Percentiles rank a stretch among this genome's conserved stretches.
These are phyloP conservation scores for Hippasteria phrygiana DNA, from an alignment of 53 echinoderm and acorn worm genomes.

Conservation along the genomic window DNA sequence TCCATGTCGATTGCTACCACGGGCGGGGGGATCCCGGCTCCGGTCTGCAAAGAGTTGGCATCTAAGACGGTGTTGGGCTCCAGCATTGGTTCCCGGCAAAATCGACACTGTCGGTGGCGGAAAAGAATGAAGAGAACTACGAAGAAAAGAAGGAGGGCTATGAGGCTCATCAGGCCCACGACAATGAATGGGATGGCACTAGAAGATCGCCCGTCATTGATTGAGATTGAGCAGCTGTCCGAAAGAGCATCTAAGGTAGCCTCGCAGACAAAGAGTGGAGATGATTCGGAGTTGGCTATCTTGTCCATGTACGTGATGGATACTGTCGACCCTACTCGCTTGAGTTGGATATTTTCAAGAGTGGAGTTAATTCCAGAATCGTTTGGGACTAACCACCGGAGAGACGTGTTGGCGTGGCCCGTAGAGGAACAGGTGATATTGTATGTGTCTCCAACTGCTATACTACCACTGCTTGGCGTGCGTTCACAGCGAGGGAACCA, in stretches of 20 bases:
- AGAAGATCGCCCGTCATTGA: not conserved
- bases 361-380: not conserved
- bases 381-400: not conserved
- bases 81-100: constrained; percentile 63
- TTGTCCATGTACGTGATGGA: not conserved
- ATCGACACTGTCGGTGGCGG: constrained; percentile 81
- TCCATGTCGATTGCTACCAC: constrained; percentile 38
- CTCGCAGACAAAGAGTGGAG: not conserved
- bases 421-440: constrained; percentile 12
- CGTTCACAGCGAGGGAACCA: constrained; percentile 7
- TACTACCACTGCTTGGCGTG: not conserved
- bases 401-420: constrained; percentile 31
- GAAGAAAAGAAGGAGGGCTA: constrained; percentile 82
- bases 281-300: not conserved
- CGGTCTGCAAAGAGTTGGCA: constrained; percentile 21
- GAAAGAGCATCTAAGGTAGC: not conserved
- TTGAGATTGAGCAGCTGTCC: not conserved
- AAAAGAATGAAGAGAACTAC: constrained; percentile 81
- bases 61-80: constrained; percentile 81
- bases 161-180: constrained; percentile 81
- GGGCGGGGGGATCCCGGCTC: constrained; percentile 51
- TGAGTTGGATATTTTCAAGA: not conserved
- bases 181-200: constrained; percentile 71
- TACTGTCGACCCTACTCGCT: not conserved
- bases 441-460: not conserved